Evolutionary conservation across 2,888 invertebrate species (phyloP).

Genomic region (Prosapia bicincta): DNA sequence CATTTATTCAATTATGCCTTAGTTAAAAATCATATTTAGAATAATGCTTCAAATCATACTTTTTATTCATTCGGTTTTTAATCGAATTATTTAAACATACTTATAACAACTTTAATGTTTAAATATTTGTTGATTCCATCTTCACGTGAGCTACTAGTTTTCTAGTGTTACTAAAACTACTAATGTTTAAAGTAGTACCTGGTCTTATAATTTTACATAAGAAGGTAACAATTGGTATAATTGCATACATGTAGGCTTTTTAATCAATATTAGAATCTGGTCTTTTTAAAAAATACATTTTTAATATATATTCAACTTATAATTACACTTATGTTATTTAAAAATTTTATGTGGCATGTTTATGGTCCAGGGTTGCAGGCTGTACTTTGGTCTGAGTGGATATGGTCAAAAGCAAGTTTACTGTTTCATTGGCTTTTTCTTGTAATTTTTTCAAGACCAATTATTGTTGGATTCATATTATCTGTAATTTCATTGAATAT

Average conservation of each 20-base stretch:
- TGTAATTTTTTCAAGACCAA: neutral
- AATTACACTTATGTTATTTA: too few relatives aligned
- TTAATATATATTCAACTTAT: neutral
- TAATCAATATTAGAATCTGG: too few relatives aligned
- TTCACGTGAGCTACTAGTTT: too few relatives aligned
- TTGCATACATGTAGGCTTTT: neutral
- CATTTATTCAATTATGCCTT: too few relatives aligned
- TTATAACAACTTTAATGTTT: neutral
- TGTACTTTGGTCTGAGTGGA: neutral
- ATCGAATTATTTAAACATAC: too few relatives aligned
- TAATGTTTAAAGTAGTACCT: neutral
- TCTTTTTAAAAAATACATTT: neutral
- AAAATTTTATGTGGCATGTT: neutral
- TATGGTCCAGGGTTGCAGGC: neutral
- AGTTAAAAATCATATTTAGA: too few relatives aligned
- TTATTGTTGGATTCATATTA: neutral
- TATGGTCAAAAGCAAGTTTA: neutral
- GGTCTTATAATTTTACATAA: neutral
- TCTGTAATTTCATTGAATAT: slow-evolving; percentile 6
- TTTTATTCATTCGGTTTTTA: too few relatives aligned
- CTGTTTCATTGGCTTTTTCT: neutral
- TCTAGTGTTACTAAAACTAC: too few relatives aligned
- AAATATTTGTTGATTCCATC: too few relatives aligned
- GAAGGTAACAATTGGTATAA: neutral
- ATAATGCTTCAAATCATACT: too few relatives aligned